phyloP scores from a whole-genome alignment of 2,888 invertebrate species.

The Nebria salina region DNA sequence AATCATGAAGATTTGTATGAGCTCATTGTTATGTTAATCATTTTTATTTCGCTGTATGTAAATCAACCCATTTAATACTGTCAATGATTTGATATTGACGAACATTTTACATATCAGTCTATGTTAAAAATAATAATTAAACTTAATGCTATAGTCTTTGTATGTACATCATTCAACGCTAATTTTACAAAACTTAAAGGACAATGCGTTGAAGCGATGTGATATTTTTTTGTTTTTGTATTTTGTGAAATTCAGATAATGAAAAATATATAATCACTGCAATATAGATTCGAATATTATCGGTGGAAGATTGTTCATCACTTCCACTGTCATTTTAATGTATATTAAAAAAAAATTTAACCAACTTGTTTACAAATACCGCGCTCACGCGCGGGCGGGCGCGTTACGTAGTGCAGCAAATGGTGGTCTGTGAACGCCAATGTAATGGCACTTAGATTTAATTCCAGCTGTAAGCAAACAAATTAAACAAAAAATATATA shows the following conservation, averaged over 20 bases:
- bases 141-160: constrained; percentile 14
- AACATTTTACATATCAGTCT: constrained; percentile 26
- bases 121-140: constrained; percentile 12
- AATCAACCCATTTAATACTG: neutral
- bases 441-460: constrained; percentile 11
- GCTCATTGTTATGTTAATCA: neutral
- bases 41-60: constrained; percentile 1
- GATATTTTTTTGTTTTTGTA: neutral
- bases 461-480: constrained; percentile 36
- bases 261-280: constrained; percentile 5
- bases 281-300: neutral
- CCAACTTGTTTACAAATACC: neutral
- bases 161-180: constrained; percentile 7
- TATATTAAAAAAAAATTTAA: constrained; percentile 7
- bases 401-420: constrained; percentile 3
- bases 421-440: neutral
- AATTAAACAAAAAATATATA: constrained; percentile 4
- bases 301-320: neutral
- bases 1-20: constrained; percentile 6
- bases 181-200: constrained; percentile 1
- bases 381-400: neutral
- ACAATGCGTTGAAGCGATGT: neutral
- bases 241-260: constrained; percentile 2
- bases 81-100: constrained; percentile 15
- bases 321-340: neutral